phyloP scores from a whole-genome alignment of 2,113 vertebrate species.

The Cygnus atratus region DNA sequence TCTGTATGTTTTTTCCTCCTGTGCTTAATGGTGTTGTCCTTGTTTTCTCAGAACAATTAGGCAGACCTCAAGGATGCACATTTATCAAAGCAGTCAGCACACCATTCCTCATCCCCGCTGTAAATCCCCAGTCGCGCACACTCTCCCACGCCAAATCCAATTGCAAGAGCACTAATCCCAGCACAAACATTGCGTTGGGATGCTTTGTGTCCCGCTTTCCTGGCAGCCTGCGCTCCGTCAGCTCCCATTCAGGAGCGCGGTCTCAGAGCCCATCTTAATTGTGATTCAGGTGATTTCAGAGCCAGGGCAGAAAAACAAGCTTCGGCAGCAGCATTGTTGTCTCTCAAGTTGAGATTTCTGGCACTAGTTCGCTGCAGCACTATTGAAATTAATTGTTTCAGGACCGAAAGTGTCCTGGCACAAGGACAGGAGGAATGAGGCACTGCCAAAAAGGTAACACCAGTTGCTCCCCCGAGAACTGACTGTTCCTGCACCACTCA shows the following conservation, averaged over 20 bases:
- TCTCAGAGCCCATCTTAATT: neutral
- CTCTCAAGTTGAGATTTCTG: neutral
- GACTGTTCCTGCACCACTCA: neutral
- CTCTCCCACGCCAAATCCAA: neutral
- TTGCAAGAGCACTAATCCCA: neutral
- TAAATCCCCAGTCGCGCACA: neutral
- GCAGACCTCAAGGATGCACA: neutral
- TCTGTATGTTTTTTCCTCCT: neutral
- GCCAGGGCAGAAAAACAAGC: neutral
- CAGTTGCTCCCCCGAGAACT: slow-evolving; percentile 4
- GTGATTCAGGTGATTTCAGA: neutral
- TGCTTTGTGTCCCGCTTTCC: neutral
- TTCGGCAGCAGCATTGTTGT: neutral
- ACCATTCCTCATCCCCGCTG: neutral
- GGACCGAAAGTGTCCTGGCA: neutral
- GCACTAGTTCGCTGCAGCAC: neutral
- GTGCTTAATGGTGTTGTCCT: neutral
- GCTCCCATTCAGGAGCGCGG: neutral
- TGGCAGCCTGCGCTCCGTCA: neutral
- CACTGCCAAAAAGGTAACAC: neutral
- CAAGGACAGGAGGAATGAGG: neutral
- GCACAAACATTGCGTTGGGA: neutral
- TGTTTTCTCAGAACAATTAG: neutral
- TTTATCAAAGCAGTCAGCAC: neutral
- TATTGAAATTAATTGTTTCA: slow-evolving; percentile 55